Base-by-base conservation (phyloP, 2,888 invertebrate species). In the Acanthoscelides obtectus region DNA sequence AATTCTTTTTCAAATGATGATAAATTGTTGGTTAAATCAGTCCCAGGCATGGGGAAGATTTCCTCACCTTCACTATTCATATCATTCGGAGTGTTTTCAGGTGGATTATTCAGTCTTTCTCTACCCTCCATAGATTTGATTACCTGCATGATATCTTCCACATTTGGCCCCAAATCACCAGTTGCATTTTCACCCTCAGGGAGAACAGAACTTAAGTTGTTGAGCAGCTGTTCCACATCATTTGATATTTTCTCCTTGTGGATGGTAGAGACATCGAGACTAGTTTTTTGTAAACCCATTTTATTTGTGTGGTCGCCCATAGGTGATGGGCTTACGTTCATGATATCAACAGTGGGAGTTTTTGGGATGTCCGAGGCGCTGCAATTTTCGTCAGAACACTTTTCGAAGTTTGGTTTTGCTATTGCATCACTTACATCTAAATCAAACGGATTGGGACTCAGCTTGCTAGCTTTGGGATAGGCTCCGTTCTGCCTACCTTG, bases 81-180 rank as follows among this genome's bases (percentile, higher is more conserved):
- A 76, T 83, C 83, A 74, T 79, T 81, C 20, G 64, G 21, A 22
- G 81, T 73, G 22, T 78, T 79, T 12, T 45, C 45, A 45, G 45
- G 45, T 45, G 45, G 45, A 71, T 77, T 80, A 63, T 80, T 79
- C 67, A 81, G 73, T 71, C 79, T 76, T 78, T 89, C 89, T 71
- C 86, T 82, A 74, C 87, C 88, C 78, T 93, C 94, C 77, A 94
- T 89, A 6, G 91, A 92, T 84, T 93, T 93, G 68, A 94, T 91
- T 2, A 91, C 94, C 83, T 93, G 92, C 77, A 94, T 87, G 70
- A 94, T 86, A 76, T 92, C 94, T 22, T 89, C 89, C 2, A 88
- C 88, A 81, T 88, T 87, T 75, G 77, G 76, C 70, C 86, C 89
- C 69, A 90, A 83, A 80, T 92, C 92, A 77, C 86, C 87, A 74